Evolutionary conservation across 2,797 vertebrate species (phyloP).

Genomic region (Poecilia velifera): DNA sequence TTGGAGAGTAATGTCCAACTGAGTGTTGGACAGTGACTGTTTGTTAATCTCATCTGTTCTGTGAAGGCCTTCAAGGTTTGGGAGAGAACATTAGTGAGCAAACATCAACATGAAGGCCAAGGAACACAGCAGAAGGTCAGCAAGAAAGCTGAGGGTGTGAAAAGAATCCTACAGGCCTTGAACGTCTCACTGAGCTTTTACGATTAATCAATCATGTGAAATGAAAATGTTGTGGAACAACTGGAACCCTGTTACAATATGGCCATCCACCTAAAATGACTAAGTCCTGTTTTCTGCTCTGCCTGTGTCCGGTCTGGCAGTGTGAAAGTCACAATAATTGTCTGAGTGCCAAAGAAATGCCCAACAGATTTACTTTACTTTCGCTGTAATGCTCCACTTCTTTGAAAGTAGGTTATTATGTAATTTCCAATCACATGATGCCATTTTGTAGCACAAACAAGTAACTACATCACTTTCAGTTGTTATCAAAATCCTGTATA

Average conservation of each 20-base stretch:
- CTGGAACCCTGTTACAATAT: background rate
- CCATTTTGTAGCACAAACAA: no score
- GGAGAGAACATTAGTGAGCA: background rate
- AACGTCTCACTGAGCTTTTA: background rate
- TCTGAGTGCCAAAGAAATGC: no score
- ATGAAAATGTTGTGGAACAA: background rate
- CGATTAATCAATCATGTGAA: background rate
- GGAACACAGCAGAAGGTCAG: background rate
- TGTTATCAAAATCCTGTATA: no score
- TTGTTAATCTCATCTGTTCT: background rate
- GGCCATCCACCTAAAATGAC: background rate
- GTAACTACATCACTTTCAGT: no score
- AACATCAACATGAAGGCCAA: background rate
- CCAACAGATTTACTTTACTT: no score
- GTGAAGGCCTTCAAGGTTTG: background rate
- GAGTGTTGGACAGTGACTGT: background rate
- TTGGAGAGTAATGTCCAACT: background rate
- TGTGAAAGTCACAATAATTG: no score
- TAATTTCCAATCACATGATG: no score
- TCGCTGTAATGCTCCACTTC: no score
- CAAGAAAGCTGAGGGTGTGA: background rate
- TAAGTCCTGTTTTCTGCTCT: no score
- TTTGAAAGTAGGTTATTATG: no score
- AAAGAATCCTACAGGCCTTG: background rate
- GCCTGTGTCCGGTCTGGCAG: no score